Percentiles rank a stretch among this genome's conserved stretches.
These are phyloP conservation scores for Palythoa grandiflora DNA, from an alignment of 92 coral and sea anemone species.

Conservation along the genomic window DNA sequence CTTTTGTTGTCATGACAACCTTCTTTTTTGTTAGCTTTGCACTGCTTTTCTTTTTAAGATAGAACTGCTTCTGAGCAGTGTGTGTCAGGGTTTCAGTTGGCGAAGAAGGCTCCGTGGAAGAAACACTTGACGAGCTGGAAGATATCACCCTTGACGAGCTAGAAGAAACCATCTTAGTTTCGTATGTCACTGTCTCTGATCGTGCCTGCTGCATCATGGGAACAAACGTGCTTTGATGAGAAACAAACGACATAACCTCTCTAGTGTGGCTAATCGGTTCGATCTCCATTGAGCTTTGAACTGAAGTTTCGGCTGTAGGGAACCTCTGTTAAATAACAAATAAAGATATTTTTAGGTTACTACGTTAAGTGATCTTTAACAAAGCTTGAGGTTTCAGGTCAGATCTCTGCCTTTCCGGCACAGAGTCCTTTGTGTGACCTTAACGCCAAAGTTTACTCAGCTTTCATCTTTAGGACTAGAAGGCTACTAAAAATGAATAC, in stretches of 20 bases:
- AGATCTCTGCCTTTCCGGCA: too few species aligned
- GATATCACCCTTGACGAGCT: neutral
- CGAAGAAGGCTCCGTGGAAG: neutral
- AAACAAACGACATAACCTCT: neutral
- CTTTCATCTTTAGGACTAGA: too few species aligned
- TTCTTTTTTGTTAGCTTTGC: conserved; percentile 3
- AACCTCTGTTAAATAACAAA: neutral
- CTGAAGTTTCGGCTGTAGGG: neutral
- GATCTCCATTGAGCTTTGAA: neutral
- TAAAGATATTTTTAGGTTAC: neutral
- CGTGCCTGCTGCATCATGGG: neutral
- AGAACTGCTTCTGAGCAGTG: conserved; percentile 24
- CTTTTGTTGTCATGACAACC: neutral
- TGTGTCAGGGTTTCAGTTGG: neutral
- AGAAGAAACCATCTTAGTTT: neutral
- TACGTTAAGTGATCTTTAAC: too few species aligned
- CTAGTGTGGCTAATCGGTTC: conserved; percentile 4
- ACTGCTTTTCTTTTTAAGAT: conserved; percentile 10
- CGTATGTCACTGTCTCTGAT: conserved; percentile 8
- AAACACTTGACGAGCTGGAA: neutral
- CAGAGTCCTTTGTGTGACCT: too few species aligned
- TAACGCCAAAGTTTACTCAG: too few species aligned
- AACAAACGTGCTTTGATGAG: neutral
- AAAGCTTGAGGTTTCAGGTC: too few species aligned
- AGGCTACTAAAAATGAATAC: too few species aligned